Evolutionary conservation across 2,888 invertebrate genomes (phyloP).

Genomic region (Tromatobia lineatoria): DNA sequence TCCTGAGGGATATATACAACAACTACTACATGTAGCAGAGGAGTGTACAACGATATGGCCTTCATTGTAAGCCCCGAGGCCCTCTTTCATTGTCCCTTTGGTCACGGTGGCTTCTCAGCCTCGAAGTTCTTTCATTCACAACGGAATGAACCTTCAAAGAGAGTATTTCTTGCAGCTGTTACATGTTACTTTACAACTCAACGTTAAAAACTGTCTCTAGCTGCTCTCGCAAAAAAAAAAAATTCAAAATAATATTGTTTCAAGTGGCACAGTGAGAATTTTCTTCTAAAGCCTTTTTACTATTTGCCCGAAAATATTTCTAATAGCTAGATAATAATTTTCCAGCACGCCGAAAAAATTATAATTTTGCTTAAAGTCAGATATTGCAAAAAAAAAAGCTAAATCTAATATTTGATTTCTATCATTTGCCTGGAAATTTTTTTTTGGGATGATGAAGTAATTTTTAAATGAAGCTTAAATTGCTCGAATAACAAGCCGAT

Average conservation of each 20-base stretch:
- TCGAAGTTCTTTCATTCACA: slow-evolving; percentile 47
- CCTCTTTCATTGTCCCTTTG: slow-evolving; percentile 44
- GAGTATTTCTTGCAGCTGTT: slow-evolving; percentile 31
- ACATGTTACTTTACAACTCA: neutral
- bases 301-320: too few relatives aligned
- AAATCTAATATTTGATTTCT: too few relatives aligned
- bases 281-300: too few relatives aligned
- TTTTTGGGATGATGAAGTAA: too few relatives aligned
- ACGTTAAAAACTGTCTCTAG: neutral
- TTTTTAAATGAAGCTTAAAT: too few relatives aligned
- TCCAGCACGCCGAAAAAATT: too few relatives aligned
- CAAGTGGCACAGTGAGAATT: neutral
- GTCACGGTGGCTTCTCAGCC: slow-evolving; percentile 30
- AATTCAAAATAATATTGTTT: neutral
- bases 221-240: neutral
- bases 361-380: too few relatives aligned
- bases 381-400: too few relatives aligned
- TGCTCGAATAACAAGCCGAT: too few relatives aligned
- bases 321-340: too few relatives aligned
- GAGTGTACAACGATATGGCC: slow-evolving; percentile 13
- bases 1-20: slow-evolving; percentile 19
- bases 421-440: too few relatives aligned
- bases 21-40: neutral
- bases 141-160: slow-evolving; percentile 3
- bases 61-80: slow-evolving; percentile 33